Conservation (phyloP, 2,113 vertebrate species). For the Melozone crissalis region DNA sequence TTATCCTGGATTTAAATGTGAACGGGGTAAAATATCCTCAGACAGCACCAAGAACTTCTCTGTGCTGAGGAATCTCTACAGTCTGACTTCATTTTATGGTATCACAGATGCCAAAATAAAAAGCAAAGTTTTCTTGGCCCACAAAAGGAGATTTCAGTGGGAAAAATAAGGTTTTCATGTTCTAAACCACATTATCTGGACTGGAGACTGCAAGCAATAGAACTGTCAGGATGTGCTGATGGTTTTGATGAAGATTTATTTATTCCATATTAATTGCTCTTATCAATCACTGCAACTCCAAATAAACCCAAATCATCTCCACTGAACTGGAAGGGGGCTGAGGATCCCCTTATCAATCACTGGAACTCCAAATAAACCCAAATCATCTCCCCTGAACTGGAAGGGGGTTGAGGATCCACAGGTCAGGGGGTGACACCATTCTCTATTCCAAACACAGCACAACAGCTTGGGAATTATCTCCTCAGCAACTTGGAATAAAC, state of each 20-base stretch:
- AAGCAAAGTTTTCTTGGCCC: background rate
- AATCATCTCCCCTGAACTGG: background rate
- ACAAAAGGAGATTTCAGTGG: background rate
- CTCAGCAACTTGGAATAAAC: background rate
- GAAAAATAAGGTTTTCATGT: background rate
- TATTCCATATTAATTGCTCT: background rate
- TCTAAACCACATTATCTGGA: background rate
- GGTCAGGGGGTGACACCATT: background rate
- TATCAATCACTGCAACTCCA: background rate
- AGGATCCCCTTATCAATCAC: too few species aligned
- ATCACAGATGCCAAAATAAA: background rate
- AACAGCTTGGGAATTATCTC: background rate
- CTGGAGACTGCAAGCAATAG: background rate
- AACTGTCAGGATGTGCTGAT: background rate
- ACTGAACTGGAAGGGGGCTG: background rate
- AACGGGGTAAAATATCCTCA: background rate
- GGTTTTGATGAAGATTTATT: background rate
- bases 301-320: background rate
- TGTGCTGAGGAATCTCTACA: background rate
- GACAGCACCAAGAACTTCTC: background rate
- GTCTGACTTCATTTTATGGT: background rate
- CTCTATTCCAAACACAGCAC: background rate
- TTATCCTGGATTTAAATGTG: rapidly evolving
- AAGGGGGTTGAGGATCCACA: background rate
- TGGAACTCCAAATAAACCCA: background rate